These are phyloP conservation scores for Aurelia sp. DNA, from an alignment of 30 jellyfish, hydroid and myxozoan species.

Conservation along the genomic window DNA sequence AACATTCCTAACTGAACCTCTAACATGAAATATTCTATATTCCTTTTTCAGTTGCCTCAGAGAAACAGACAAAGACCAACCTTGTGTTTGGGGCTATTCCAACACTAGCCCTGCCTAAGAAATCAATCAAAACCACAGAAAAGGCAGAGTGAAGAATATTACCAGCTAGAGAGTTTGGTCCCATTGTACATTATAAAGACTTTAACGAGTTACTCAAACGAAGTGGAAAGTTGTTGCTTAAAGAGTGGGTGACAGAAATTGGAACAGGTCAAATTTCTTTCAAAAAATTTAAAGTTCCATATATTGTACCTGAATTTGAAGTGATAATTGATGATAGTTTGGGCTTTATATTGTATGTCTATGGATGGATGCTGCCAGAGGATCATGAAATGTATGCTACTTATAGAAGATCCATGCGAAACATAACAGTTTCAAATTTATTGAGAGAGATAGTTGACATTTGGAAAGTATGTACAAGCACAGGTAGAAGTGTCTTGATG, in stretches of 20 bases:
- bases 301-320: slow-evolving; percentile 33
- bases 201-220: background rate
- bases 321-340: slow-evolving; percentile 28
- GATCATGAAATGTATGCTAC: slow-evolving; percentile 25
- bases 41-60: background rate
- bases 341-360: slow-evolving; percentile 33
- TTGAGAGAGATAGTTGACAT: background rate
- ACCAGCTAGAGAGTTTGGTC: background rate
- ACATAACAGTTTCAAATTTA: slow-evolving; percentile 46
- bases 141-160: background rate
- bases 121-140: background rate
- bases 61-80: background rate
- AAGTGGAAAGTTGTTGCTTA: background rate
- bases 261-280: background rate
- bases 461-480: slow-evolving; percentile 36
- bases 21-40: background rate
- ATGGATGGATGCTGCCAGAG: slow-evolving; percentile 58
- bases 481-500: background rate
- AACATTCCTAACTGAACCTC: too few relatives aligned
- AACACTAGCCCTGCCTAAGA: slow-evolving; percentile 1
- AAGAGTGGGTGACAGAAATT: background rate
- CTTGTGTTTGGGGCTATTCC: slow-evolving; percentile 2
- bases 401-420: slow-evolving; percentile 38
- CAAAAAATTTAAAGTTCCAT: slow-evolving; percentile 1
- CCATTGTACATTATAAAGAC: background rate